These are phyloP conservation scores for Micropterix aruncella DNA, from an alignment of 2,888 invertebrate genomes.

Conservation along the genomic window DNA sequence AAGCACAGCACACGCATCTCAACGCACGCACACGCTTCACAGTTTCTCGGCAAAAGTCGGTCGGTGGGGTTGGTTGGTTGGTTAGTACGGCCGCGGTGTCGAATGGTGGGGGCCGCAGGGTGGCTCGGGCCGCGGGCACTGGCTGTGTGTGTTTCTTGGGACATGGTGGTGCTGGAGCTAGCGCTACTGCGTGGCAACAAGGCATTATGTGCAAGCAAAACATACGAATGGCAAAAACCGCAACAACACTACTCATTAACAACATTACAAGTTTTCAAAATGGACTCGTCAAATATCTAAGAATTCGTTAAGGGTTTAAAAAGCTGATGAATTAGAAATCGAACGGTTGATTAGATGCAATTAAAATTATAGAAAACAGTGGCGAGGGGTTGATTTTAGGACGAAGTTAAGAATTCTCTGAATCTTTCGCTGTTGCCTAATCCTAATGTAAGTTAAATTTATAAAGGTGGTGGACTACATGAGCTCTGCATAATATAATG, in stretches of 20 bases:
- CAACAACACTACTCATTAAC: conserved; percentile 37
- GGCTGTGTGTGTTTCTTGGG: conserved; percentile 42
- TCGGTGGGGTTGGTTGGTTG: too few relatives aligned
- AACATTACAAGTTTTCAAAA: conserved; percentile 33
- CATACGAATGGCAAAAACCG: conserved; percentile 26
- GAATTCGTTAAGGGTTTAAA: conserved; percentile 39
- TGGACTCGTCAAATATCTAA: conserved; percentile 33
- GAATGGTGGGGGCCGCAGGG: background rate
- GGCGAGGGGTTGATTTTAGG: too few relatives aligned
- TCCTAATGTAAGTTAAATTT: too few relatives aligned
- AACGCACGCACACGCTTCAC: conserved; percentile 2
- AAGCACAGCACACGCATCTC: conserved; percentile 16
- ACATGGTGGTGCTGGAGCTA: conserved; percentile 42
- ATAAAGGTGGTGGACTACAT: too few relatives aligned
- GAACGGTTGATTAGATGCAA: background rate
- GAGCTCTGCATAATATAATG: too few relatives aligned
- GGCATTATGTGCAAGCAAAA: conserved; percentile 45
- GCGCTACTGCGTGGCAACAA: conserved; percentile 44
- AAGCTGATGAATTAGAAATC: conserved; percentile 26
- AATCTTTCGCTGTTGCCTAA: too few relatives aligned
- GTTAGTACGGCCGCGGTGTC: background rate
- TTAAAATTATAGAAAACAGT: background rate
- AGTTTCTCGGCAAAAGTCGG: too few relatives aligned
- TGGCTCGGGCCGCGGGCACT: conserved; percentile 25
- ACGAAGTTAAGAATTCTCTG: too few relatives aligned